phyloP scores from a whole-genome alignment of 2,888 invertebrate species.

The Sinohyriopsis cumingii region DNA sequence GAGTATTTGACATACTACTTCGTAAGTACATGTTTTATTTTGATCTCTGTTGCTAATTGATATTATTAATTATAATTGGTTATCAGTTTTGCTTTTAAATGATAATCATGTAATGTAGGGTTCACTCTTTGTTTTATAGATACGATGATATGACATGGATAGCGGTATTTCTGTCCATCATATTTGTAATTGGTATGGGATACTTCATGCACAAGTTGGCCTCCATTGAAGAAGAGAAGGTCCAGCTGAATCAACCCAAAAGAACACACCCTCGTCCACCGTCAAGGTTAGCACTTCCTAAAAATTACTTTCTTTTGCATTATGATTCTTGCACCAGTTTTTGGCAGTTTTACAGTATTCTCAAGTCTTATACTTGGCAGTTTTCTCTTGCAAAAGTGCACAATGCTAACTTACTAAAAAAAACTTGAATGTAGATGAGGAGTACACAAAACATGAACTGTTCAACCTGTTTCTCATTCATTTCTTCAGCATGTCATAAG shows the following conservation, averaged over 20 bases:
- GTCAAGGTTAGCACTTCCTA: constrained; percentile 41
- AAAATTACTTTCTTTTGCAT: background rate
- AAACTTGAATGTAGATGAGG: too few species aligned
- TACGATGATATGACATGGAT: constrained; percentile 83
- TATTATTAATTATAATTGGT: too few species aligned
- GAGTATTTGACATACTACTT: too few species aligned
- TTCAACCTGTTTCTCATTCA: constrained; percentile 1
- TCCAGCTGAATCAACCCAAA: constrained; percentile 39
- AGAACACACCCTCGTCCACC: constrained; percentile 49
- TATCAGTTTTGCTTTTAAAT: too few species aligned
- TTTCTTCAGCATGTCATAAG: background rate
- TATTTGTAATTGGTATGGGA: constrained; percentile 84
- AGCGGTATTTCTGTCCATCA: constrained; percentile 84
- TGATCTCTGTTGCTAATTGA: too few species aligned
- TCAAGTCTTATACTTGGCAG: too few species aligned
- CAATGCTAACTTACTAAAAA: too few species aligned
- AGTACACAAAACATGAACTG: background rate
- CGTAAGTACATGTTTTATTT: too few species aligned
- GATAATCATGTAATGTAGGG: too few species aligned
- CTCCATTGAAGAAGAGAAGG: constrained; percentile 54
- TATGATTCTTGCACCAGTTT: too few species aligned
- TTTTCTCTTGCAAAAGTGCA: too few species aligned
- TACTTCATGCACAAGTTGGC: constrained; percentile 82
- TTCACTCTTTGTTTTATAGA: constrained; percentile 27
- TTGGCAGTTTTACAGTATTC: too few species aligned